Percentiles rank a stretch among this genome's conserved stretches.
Evolutionary conservation across 2,888 invertebrate genomes (phyloP).

Genomic region (Spilarctia lutea): DNA sequence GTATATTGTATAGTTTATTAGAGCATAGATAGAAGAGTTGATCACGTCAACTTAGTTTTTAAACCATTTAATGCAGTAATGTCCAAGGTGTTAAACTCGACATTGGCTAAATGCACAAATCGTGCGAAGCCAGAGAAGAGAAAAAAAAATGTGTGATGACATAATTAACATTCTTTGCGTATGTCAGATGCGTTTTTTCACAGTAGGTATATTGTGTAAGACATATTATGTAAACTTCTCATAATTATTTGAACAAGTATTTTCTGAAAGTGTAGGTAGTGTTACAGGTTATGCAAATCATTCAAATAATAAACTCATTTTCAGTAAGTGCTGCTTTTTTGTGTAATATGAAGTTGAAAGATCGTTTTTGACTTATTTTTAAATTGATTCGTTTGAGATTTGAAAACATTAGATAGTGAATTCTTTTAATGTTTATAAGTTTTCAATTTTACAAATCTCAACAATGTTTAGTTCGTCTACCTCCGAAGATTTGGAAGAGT

Average conservation of each 20-base stretch:
- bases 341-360: background rate
- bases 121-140: no score
- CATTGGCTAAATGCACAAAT: no score
- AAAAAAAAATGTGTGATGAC: no score
- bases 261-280: background rate
- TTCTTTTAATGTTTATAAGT: background rate
- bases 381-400: background rate
- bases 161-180: background rate
- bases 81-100: background rate
- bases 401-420: background rate
- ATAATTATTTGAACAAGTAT: background rate
- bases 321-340: background rate
- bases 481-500: background rate
- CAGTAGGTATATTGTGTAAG: background rate
- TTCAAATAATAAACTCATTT: background rate
- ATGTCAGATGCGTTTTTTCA: background rate
- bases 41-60: slow-evolving; percentile 11
- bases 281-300: background rate
- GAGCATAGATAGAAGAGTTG: background rate
- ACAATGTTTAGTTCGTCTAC: background rate
- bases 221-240: background rate
- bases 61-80: background rate
- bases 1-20: slow-evolving; percentile 18
- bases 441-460: background rate
- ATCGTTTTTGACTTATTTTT: background rate